Evolutionary conservation across 2,113 vertebrate species (phyloP).

Genomic region (Amphiprion percula): DNA sequence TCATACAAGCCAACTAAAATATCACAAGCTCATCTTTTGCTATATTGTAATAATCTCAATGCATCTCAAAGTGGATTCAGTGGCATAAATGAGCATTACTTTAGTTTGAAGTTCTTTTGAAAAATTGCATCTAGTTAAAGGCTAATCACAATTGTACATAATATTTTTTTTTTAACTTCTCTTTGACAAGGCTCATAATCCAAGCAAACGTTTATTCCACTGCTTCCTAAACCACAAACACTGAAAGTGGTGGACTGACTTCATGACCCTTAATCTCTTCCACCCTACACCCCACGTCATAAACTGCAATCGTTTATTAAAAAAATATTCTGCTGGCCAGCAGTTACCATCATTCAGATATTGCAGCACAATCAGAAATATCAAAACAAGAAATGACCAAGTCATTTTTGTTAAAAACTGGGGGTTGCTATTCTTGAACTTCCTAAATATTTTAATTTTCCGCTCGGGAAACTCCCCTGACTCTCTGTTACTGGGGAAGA

Average conservation of each 20-base stretch:
- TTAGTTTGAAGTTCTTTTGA: not conserved
- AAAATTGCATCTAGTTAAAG: not conserved
- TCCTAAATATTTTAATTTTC: constrained; percentile 63
- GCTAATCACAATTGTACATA: not conserved
- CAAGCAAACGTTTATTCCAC: not conserved
- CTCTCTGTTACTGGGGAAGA: constrained; percentile 62
- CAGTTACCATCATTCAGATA: constrained; percentile 7
- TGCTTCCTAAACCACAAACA: constrained; percentile 20
- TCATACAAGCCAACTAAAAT: constrained; percentile 6
- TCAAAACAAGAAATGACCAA: constrained; percentile 21
- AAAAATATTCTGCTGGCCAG: not conserved
- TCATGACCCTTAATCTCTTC: constrained; percentile 3
- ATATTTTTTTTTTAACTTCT: not conserved
- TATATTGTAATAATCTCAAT: not conserved
- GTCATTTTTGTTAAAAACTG: constrained; percentile 31
- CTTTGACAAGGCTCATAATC: not conserved
- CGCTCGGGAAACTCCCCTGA: constrained; percentile 66
- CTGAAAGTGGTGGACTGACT: constrained; percentile 15
- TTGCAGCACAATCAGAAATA: constrained; percentile 12
- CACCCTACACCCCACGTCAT: not conserved
- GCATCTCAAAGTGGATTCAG: not conserved
- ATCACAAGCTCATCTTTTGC: not conserved
- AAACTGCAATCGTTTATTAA: constrained; percentile 19
- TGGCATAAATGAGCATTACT: not conserved
- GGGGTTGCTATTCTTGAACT: constrained; percentile 55